Evolutionary conservation across 2,113 vertebrate species (phyloP), one percentile per base, ranked within the genome.

Genomic region (Chamaetylas fuelleborni): DNA sequence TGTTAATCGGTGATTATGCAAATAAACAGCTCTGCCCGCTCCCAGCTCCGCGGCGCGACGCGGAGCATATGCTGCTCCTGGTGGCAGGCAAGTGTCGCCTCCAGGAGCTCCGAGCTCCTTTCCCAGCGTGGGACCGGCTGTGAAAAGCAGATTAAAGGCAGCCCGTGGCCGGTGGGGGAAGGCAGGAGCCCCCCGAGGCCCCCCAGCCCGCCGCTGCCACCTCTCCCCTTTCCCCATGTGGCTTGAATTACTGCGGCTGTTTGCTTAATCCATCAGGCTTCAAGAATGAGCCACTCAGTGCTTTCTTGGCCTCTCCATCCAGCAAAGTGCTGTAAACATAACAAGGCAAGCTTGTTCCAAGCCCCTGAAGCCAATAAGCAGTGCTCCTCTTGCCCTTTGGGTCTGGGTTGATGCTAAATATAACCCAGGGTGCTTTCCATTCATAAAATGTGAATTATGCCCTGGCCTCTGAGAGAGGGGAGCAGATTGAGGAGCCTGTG

Each of bases 301-400:
- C 85, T 81, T 86, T 71, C 72, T 67, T 65, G 76, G 92, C 80
- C 72, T 88, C 83, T 83, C 91, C 70, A 57, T 62, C 91, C 76
- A 72, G 92, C 81, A 42, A 86, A 94, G 61, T 1, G 9, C 73
- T 7, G 14, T 87, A 91, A 95, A 93, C 67, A 83, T 83, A 96
- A 97, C 88, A 92, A 92, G 78, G 79, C 74, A 61, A 81, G 70
- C 77, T 93, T 81, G 91, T 96, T 90, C 77, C 69, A 83, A 90
- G 85, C 47, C 87, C 94, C 93, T 82, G 87, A 91, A 93, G 81
- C 94, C 80, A 78, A 76, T 10, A 76, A 56, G 76, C 71, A 80
- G 14, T 3, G 54, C 73, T 87, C 7, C 45, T 84, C 70, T 66
- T 90, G 78, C 94, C 81, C 80, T 74, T 81, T 0, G 7, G 66